phyloP scores from a whole-genome alignment of 2,888 invertebrate genomes.

The Trachelus troglodyta region DNA sequence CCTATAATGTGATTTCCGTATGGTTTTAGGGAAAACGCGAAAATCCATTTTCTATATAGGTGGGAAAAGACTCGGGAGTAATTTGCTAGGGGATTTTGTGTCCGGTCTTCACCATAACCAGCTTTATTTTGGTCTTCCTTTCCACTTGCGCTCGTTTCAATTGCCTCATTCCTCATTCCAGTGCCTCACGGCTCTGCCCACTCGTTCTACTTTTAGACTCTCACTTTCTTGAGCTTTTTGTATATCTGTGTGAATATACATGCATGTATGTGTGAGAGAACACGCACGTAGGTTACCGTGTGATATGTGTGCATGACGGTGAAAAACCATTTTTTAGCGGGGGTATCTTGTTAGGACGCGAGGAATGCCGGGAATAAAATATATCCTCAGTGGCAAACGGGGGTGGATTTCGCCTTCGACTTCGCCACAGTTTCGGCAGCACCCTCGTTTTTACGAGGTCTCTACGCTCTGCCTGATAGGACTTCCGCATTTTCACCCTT shows the following conservation, averaged over 20 bases:
- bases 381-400: background rate
- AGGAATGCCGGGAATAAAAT: conserved; percentile 6
- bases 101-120: background rate
- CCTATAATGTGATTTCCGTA: background rate
- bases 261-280: background rate
- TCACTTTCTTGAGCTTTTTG: background rate
- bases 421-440: background rate
- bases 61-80: background rate
- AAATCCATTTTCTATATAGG: background rate
- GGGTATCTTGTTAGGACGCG: conserved; percentile 4
- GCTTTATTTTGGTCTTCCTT: background rate
- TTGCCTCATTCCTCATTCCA: background rate
- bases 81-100: background rate
- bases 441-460: background rate
- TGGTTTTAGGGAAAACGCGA: background rate
- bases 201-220: background rate
- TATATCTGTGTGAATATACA: background rate
- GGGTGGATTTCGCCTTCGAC: background rate
- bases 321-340: conserved; percentile 4
- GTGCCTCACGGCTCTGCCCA: background rate
- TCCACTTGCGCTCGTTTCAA: background rate
- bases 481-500: background rate
- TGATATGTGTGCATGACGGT: background rate
- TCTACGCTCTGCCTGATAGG: background rate
- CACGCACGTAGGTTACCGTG: background rate